Evolutionary conservation across 2,797 vertebrate species (phyloP).

Genomic region (Muscicapa comitata): DNA sequence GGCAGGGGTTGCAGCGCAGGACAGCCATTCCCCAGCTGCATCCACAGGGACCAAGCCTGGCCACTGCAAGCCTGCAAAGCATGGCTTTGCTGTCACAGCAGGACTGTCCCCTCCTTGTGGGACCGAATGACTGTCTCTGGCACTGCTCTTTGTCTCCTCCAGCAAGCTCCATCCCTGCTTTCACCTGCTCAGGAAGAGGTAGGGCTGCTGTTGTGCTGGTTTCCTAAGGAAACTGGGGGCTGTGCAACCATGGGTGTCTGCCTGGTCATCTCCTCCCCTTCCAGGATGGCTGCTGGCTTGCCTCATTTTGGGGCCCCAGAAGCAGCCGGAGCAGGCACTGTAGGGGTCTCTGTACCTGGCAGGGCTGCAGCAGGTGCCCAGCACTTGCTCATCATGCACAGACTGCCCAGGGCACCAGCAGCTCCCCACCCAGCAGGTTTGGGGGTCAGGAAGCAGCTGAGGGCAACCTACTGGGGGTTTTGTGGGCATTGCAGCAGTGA

Average conservation of each 20-base stretch:
- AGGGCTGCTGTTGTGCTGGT: not conserved
- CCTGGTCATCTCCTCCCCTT: not conserved
- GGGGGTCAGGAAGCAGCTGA: not conserved
- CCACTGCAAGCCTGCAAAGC: not conserved
- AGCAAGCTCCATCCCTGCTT: not conserved
- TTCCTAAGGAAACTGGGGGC: not conserved
- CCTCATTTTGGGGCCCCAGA: not conserved
- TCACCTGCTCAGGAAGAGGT: not conserved
- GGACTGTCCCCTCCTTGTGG: not conserved
- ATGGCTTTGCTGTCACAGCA: not conserved
- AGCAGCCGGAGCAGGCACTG: not conserved
- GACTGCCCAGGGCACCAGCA: not conserved
- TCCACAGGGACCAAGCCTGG: not conserved
- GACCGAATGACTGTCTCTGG: not conserved
- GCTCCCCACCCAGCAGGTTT: not conserved
- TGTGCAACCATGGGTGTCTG: not conserved
- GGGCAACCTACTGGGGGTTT: not conserved
- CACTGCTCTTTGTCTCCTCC: not conserved
- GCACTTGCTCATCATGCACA: fast-evolving
- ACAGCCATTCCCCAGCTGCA: not conserved
- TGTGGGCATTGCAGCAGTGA: not conserved
- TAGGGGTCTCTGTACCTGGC: not conserved
- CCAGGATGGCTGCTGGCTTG: not conserved
- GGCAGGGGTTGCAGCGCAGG: not conserved
- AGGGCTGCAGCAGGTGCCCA: not conserved